These are phyloP conservation scores for Luperina testacea DNA, from an alignment of 2,888 invertebrate species.

Conservation along the genomic window DNA sequence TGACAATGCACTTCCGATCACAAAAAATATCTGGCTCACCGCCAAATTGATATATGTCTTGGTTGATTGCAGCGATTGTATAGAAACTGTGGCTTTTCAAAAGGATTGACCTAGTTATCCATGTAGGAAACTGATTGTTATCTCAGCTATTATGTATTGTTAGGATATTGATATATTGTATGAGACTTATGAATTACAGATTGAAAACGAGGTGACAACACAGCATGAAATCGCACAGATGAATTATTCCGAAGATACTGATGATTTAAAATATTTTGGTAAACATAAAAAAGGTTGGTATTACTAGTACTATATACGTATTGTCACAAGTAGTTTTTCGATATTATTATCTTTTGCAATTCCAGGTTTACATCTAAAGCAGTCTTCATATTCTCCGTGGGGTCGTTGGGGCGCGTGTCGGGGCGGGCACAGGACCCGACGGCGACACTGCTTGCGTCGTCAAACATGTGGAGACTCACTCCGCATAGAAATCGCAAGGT, in stretches of 20 bases:
- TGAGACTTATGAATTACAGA: constrained; percentile 72
- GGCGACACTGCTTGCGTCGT: constrained; percentile 81
- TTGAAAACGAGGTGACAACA: constrained; percentile 67
- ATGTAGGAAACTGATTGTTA: constrained; percentile 77
- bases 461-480: constrained; percentile 81
- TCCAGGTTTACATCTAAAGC: constrained; percentile 73
- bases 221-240: constrained; percentile 63
- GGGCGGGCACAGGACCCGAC: constrained; percentile 77
- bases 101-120: constrained; percentile 83
- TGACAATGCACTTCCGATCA: constrained; percentile 77
- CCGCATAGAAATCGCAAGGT: constrained; percentile 84
- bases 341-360: constrained; percentile 13
- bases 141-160: constrained; percentile 75
- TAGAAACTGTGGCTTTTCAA: constrained; percentile 77
- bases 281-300: constrained; percentile 58
- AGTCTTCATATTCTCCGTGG: constrained; percentile 80
- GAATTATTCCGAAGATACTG: constrained; percentile 54
- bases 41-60: constrained; percentile 86
- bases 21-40: constrained; percentile 80
- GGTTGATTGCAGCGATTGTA: constrained; percentile 80
- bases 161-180: constrained; percentile 74
- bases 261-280: constrained; percentile 41
- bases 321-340: background rate
- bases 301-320: no score
- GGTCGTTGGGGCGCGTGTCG: constrained; percentile 81